These are phyloP conservation scores for Hephaestus fuliginosus DNA, from an alignment of 2,797 vertebrate species.

Conservation along the genomic window DNA sequence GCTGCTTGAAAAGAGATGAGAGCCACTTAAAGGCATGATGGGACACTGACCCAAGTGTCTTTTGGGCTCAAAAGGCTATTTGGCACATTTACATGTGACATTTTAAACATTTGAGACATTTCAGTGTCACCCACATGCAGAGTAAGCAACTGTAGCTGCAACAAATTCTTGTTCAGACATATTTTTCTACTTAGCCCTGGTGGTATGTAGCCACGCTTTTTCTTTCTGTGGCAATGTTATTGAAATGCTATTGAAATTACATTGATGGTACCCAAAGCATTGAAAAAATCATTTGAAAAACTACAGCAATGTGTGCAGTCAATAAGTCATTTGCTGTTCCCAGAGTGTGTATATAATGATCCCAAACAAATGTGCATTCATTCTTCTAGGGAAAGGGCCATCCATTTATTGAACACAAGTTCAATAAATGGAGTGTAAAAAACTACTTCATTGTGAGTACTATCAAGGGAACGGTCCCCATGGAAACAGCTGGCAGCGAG, in stretches of 20 bases:
- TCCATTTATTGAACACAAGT: too few relatives aligned
- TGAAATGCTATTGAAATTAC: background rate
- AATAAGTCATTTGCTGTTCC: too few relatives aligned
- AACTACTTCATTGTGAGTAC: too few relatives aligned
- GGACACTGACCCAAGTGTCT: conserved; percentile 7
- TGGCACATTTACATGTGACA: conserved; percentile 24
- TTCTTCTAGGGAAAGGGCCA: too few relatives aligned
- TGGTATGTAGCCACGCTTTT: too few relatives aligned
- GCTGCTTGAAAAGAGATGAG: conserved; percentile 44
- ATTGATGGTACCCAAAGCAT: background rate
- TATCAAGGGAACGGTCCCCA: too few relatives aligned
- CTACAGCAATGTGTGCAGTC: too few relatives aligned
- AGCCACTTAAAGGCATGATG: conserved; percentile 41
- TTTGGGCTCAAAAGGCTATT: conserved; percentile 3
- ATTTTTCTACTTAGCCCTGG: background rate
- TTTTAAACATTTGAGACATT: conserved; percentile 17
- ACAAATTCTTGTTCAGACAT: background rate
- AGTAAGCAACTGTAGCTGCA: background rate
- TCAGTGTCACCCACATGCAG: background rate
- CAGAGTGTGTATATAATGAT: too few relatives aligned
- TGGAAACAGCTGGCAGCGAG: too few relatives aligned
- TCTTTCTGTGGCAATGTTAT: background rate
- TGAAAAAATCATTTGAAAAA: background rate
- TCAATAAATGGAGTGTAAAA: too few relatives aligned
- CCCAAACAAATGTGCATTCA: background rate